Evolutionary conservation across 2,113 vertebrate species (phyloP), one percentile per base, ranked within the genome.

Genomic region (Notothenia coriiceps): DNA sequence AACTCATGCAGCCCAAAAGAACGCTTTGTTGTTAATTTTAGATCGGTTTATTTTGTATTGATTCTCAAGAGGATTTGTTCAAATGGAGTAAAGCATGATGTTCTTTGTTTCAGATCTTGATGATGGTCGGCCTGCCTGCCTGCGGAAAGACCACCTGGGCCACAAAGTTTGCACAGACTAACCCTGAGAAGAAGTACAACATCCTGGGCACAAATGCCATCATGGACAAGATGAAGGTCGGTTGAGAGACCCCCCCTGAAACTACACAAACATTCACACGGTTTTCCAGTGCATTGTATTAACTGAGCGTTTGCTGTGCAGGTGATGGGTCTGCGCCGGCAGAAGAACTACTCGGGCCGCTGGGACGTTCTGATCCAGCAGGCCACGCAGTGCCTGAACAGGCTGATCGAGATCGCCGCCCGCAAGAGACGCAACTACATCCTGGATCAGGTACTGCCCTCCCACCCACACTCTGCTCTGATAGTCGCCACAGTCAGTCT

Each of bases 201-300:
- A 97, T 97, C 79, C 90, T 98, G 82, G 97, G 97, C 1, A 98
- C 97, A 74, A 98, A 98, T 13, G 96, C 97, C 79, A 98, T 98
- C 85, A 97, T 98, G 97, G 97, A 97, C 81, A 98, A 98, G 83
- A 98, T 98, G 97, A 96, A 96, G 96, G 97, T 98, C 12, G 18
- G 77, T 70, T 22, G 40, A 1, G 0, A 3, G 25, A 5, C 1
- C 54, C 14, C 9, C 4, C 10, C 1, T 0, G 3, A 9, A 14
- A 15, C 0, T 4, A 10, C 49, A 55, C 4, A 65, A 29, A 65
- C 63, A 10, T 10, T 65, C 5, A 43, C 57, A 12, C 0, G 0
- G 2, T 22, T 18, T 7, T 1, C 0, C 9, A 0, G 4, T 10
- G 20, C 9, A 6, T 29, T 15, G 8, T 59, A 7, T 29, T 11